Base-by-base conservation (phyloP, 2,113 vertebrate genomes). In the Muscicapa adusta region DNA sequence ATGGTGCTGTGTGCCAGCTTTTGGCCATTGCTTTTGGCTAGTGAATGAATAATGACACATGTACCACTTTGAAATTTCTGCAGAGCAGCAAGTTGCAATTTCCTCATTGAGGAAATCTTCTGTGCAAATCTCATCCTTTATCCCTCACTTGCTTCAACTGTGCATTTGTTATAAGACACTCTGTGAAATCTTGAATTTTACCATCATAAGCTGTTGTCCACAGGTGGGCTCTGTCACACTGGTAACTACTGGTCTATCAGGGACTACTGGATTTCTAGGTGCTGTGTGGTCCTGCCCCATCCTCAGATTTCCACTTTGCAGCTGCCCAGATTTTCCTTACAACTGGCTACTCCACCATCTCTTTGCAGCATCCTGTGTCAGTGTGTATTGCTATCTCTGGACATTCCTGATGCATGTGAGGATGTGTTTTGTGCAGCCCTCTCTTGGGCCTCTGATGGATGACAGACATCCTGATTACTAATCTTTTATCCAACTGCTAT, bases 191-290 rank as follows among this genome's bases (percentile, higher is more conserved):
- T 9, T 73, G 34, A 82, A 20, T 76, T 88, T 82, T 62, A 13
- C 23, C 14, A 7, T 33, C 14, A 25, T 23, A 68, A 24, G 4
- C 33, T 74, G 19, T 29, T 74, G 31, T 40, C 15, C 42, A 22
- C 0, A 1, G 12, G 0, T 45, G 31, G 24, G 12, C 15, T 65
- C 36, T 40, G 40, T 70, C 77, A 50, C 38, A 12, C 3, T 31
- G 33, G 16, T 57, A 34, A 26, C 29, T 54, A 16, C 40, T 33
- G 45, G 2, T 66, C 3, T 48, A 25, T 70, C 29, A 25, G 50
- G 31, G 11, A n/a, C 53, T 72, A 4, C 5, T 76, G 58, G 34
- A 51, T 51, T 89, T 76, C 45, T 47, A 2, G 26, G 10, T 68
- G 26, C 36, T 60, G 2, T 33, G 24, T 15, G 17, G 12, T 16